Percentiles rank a stretch among this genome's conserved stretches.
These are phyloP conservation scores for Dyspetes luteomarginatus DNA, from an alignment of 2,888 invertebrate species.

Conservation along the genomic window DNA sequence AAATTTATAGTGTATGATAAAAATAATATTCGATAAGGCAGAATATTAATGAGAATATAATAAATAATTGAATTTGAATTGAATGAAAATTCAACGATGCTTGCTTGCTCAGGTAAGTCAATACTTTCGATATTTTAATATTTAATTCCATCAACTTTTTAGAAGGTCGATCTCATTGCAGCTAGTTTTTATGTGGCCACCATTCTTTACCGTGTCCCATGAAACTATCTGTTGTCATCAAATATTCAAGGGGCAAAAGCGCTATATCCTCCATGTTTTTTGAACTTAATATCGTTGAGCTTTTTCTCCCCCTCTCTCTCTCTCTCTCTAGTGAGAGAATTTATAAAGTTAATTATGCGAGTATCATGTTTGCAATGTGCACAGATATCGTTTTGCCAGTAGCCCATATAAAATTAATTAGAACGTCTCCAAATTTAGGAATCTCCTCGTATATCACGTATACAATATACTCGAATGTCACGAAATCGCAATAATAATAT, in stretches of 20 bases:
- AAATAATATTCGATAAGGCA: too few species aligned
- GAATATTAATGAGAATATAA: too few species aligned
- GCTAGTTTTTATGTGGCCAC: background rate
- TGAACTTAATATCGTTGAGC: slow-evolving; percentile 4
- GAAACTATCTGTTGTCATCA: slow-evolving; percentile 15
- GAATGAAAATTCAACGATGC: too few species aligned
- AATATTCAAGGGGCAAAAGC: background rate
- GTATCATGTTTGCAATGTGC: slow-evolving; percentile 4
- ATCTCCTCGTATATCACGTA: too few species aligned
- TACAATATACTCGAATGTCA: background rate
- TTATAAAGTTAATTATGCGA: too few species aligned
- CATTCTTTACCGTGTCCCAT: background rate
- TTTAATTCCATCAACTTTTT: too few species aligned
- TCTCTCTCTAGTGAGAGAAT: slow-evolving; percentile 9
- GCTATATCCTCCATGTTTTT: background rate
- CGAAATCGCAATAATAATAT: background rate
- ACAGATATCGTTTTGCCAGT: slow-evolving; percentile 56
- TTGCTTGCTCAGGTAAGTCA: too few species aligned
- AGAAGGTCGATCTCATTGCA: background rate
- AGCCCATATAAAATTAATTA: slow-evolving; percentile 67
- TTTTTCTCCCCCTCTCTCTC: too few species aligned
- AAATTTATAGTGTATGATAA: too few species aligned
- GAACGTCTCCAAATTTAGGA: slow-evolving; percentile 63
- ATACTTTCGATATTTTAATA: too few species aligned
- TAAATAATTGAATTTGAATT: too few species aligned